A percentile compares a stretch with the other conserved stretches of the same genome.
These are phyloP conservation scores for Calypte anna DNA, from an alignment of 2,113 vertebrate genomes.

Conservation along the genomic window DNA sequence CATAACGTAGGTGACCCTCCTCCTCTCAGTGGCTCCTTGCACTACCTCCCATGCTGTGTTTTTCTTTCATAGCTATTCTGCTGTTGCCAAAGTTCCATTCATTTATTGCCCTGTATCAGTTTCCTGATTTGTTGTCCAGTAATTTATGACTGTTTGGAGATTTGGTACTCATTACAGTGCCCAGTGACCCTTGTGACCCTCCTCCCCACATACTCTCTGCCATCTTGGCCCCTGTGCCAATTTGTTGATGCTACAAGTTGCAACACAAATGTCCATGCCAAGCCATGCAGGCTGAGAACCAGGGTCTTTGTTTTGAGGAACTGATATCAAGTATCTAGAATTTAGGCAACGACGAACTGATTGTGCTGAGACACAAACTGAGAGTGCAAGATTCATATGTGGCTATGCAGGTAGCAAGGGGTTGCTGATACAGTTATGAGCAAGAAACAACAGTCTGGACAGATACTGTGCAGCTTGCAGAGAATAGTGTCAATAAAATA, in stretches of 20 bases:
- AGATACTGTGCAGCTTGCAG: background rate
- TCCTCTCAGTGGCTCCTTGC: background rate
- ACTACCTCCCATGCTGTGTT: conserved; percentile 14
- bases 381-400: rapidly evolving
- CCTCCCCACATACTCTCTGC: background rate
- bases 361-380: rapidly evolving
- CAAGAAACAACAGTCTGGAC: background rate
- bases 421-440: background rate
- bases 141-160: conserved; percentile 37
- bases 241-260: background rate
- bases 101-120: background rate
- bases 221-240: background rate
- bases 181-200: conserved; percentile 3
- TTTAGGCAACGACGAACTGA: background rate
- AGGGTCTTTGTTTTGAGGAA: background rate
- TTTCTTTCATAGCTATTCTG: conserved; percentile 26
- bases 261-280: background rate
- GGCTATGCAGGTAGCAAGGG: background rate
- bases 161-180: conserved; percentile 33
- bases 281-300: background rate
- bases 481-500: background rate
- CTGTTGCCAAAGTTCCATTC: conserved; percentile 9
- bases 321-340: background rate
- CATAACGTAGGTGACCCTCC: background rate
- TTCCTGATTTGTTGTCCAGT: conserved; percentile 30